Percentiles rank a stretch among this genome's conserved stretches.
These are phyloP conservation scores for Allobates femoralis DNA, from an alignment of 2,797 vertebrate genomes.

Conservation along the genomic window DNA sequence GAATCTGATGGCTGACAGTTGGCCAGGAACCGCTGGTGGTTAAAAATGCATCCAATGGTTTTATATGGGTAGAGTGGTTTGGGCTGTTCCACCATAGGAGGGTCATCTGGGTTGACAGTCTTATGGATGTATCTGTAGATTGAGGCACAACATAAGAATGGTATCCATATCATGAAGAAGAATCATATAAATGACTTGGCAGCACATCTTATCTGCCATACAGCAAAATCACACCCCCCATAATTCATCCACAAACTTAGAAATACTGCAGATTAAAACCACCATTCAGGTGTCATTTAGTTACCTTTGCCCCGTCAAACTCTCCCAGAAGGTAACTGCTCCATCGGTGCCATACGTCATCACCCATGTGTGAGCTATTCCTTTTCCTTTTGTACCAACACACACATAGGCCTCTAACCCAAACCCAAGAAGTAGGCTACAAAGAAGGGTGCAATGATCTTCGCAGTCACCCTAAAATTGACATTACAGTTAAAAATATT, in stretches of 20 bases:
- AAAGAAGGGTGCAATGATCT: constrained; percentile 93
- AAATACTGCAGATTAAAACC: background rate
- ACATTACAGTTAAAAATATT: background rate
- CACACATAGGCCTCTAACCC: constrained; percentile 95
- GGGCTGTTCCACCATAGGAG: constrained; percentile 83
- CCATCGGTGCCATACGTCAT: constrained; percentile 91
- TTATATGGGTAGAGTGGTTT: constrained; percentile 87
- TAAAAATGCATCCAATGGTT: constrained; percentile 94
- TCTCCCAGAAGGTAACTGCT: constrained; percentile 94
- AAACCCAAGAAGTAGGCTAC: constrained; percentile 94
- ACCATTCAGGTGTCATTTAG: background rate
- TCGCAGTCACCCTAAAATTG: constrained; percentile 92
- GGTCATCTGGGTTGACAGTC: constrained; percentile 84
- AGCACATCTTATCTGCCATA: background rate
- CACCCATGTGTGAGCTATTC: constrained; percentile 90
- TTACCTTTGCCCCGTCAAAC: constrained; percentile 92
- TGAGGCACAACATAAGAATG: background rate
- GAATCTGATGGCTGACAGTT: constrained; percentile 92
- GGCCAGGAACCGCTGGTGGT: constrained; percentile 89
- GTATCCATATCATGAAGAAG: background rate
- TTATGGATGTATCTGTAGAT: constrained; percentile 86
- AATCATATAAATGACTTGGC: background rate
- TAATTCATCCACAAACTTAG: background rate
- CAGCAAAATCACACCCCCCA: too few relatives aligned
- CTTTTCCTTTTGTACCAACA: constrained; percentile 92